Evolutionary conservation across 2,888 invertebrate genomes (phyloP), one percentile per base, ranked within the genome.

Genomic region (Pandemis cinnamomeana): DNA sequence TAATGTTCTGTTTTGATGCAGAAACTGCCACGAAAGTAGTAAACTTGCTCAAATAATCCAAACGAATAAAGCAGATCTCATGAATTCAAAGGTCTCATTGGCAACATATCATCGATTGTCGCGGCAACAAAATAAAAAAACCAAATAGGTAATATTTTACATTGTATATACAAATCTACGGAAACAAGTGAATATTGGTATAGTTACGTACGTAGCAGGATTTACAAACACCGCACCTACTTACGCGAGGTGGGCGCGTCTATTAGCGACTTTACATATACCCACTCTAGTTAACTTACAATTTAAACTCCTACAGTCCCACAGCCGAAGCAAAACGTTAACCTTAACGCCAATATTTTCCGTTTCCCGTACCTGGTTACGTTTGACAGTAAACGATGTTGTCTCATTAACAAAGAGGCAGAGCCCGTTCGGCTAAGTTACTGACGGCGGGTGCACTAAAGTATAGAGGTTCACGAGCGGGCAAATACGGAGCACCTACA

Each of bases 341-440:
- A 61, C 64, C 46, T 55, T 7, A 46, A 62, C 51, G 74, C 61
- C 61, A 61, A 71, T 67, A 74, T 80, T 76, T 83, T 82, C 85
- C 80, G 76, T 81, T 82, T 84, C 81, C 76, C 81, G 87, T 85
- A 82, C 82, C 87, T 78, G 76, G 83, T 81, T 81, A 87, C 84
- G 84, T 87, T 87, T 88, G 87, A 86, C 90, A 89, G 84, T 87
- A 88, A 91, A 86, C 89, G 87, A 84, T 84, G 86, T 84, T 87
- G 91, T 91, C 91, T 90, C 91, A 91, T 93, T 92, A 92, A 86
- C 83, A 76, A 83, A 86, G 89, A 90, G 89, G 84, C 87, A 87
- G 83, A 81, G 89, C 87, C 84, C 89, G 89, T 91, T 90, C 88
- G 79, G 85, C 89, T 90, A 91, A 93, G 88, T 91, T 92, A 93